Evolutionary conservation across 1,140 invertebrate genomes (phyloP), one percentile per base, ranked within the genome.

Genomic region (Globodera ellingtonae): DNA sequence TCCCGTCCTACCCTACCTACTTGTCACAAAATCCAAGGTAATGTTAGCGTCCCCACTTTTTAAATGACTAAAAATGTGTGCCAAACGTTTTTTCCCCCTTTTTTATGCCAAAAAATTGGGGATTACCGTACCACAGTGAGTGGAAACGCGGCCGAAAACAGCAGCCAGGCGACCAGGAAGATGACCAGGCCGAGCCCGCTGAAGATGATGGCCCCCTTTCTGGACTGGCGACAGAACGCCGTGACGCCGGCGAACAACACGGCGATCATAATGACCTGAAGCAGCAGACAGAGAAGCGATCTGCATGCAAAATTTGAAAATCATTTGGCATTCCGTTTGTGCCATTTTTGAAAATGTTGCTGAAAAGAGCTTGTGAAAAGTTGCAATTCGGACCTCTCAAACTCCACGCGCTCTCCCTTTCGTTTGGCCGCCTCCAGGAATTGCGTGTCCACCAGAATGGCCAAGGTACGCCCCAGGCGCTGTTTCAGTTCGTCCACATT

Each of bases 221-320:
- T 59, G 50, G 81, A 83, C 56, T 86, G 71, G 13, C 78, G 78
- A 72, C 84, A 85, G 72, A 85, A 84, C 13, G 84, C 79, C 6
- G 86, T 70, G 44, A 84, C 84, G 24, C 84, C 84, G 50, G 80
- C 74, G 48, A 85, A 85, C 50, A 85, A 74, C 15, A 85, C 84
- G 4, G 69, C 46, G 75, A 81, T 56, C 75, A 85, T 84, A 24
- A 85, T 85, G n/a, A 81, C 74, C 21, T 73, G 70, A 24, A 85
- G 59, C 62, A 74, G 66, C 35, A 84, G 50, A 46, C 72, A 79
- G 15, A 85, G 48, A 69, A 86, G 72, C 84, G 82, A 85, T 85
- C 84, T 85, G 59, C 67, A 78, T 85, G 59, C 67, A 78, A 9
- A 9, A 67, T 13, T 67, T 67, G 15, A 21, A 21, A 67, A 10